Evolutionary conservation across 2,113 vertebrate species (phyloP).

Genomic region (Aythya baeri): DNA sequence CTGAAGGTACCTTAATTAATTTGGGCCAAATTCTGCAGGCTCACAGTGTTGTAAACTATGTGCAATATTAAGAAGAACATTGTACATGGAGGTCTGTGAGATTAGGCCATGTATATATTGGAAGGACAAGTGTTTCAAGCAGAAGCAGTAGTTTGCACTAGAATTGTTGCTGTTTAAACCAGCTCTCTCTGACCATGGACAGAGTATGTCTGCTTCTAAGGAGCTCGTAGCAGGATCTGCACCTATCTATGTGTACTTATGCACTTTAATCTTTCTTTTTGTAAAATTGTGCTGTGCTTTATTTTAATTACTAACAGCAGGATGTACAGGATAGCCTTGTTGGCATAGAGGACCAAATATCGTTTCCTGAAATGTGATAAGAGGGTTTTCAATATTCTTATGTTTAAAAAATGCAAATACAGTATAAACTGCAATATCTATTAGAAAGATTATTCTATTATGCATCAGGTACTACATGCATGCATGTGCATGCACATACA

Average conservation of each 20-base stretch:
- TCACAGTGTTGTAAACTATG: neutral
- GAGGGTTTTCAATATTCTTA: constrained; percentile 57
- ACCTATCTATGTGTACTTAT: constrained; percentile 73
- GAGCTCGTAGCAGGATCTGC: constrained; percentile 1
- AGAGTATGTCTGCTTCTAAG: neutral
- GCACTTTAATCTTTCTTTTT: constrained; percentile 79
- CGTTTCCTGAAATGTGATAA: constrained; percentile 32
- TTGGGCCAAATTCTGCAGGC: neutral
- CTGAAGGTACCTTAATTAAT: constrained; percentile 1
- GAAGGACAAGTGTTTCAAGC: constrained; percentile 40
- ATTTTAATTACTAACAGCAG: constrained; percentile 52
- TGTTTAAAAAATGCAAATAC: constrained; percentile 51
- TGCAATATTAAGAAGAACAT: neutral
- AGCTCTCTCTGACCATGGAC: neutral
- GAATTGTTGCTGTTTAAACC: constrained; percentile 63
- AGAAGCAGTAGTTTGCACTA: constrained; percentile 77
- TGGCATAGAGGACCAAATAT: constrained; percentile 76
- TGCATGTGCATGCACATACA: constrained; percentile 64
- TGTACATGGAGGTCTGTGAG: neutral
- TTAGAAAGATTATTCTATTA: neutral
- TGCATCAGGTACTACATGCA: constrained; percentile 31
- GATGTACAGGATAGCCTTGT: constrained; percentile 63
- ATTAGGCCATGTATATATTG: neutral
- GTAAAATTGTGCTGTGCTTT: constrained; percentile 26
- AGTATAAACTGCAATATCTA: neutral